A percentile compares a stretch with the other conserved stretches of the same genome.
Conservation (phyloP, 2,797 vertebrate genomes). For the Alosa sapidissima region DNA sequence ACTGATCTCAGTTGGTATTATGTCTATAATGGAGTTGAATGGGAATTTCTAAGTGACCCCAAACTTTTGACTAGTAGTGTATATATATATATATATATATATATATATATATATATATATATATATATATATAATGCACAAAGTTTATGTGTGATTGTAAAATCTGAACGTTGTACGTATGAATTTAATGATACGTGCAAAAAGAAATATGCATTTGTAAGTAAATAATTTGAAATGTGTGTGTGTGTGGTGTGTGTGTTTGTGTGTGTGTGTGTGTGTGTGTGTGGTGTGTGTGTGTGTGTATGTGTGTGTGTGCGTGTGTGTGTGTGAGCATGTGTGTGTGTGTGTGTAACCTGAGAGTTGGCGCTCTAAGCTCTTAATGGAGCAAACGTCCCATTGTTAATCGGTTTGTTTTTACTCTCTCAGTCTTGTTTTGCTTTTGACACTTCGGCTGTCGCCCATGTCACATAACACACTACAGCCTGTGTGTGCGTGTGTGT, state of each 20-base stretch:
- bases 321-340: conserved; percentile 71
- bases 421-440: conserved; percentile 60
- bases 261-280: background rate
- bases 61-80: too few relatives aligned
- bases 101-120: too few relatives aligned
- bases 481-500: conserved; percentile 49
- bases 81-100: too few relatives aligned
- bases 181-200: too few relatives aligned
- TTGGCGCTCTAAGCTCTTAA: conserved; percentile 73
- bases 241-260: background rate
- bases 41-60: too few relatives aligned
- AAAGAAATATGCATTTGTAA: too few relatives aligned
- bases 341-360: conserved; percentile 71
- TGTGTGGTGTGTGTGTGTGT: conserved; percentile 43
- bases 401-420: conserved; percentile 74
- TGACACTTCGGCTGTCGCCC: conserved; percentile 64
- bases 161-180: too few relatives aligned
- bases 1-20: too few relatives aligned
- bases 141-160: too few relatives aligned
- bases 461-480: conserved; percentile 38
- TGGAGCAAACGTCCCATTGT: conserved; percentile 76
- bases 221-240: background rate
- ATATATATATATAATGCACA: too few relatives aligned
- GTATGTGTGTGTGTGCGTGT: conserved; percentile 51
- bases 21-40: too few relatives aligned